Evolutionary conservation across 2,888 invertebrate species (phyloP), one percentile per base, ranked within the genome.

Genomic region (Coleophora flavipennella): DNA sequence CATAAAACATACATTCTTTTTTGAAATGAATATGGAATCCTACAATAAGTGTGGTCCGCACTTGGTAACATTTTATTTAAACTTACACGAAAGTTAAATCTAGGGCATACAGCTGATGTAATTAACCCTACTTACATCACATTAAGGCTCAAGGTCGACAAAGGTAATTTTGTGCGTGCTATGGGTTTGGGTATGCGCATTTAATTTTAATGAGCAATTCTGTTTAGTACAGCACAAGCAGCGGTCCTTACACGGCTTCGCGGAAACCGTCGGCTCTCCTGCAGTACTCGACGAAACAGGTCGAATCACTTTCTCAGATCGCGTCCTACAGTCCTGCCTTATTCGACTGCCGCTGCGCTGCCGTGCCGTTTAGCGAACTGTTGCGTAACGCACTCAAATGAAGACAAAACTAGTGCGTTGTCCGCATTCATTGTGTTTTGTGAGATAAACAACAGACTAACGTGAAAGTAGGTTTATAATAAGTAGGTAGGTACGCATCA

Each of bases 251-350:
- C 12, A 31, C 10, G 11, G 31, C 11, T 31, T 31, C 31, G n/a
- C 11, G 10, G 31, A 20, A 20, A 20, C 20, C 10, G 32, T 32
- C 37, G 45, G 45, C 33, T 55, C 42, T 42, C 61, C 60, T 60
- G 51, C n/a, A 57, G 59, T 59, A 61, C 59, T 49, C 49, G 40
- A 45, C 41, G 44, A 64, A 67, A 70, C 70, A 51, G 66, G 67
- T 67, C 64, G 64, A 61, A 60, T 62, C 41, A 59, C 66, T 67
- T 67, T 68, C 66, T 64, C 66, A 56, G 38, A 44, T 47, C 54
- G 50, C 52, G 56, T 63, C 59, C 58, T 57, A 55, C 59, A 53
- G n/a, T n/a, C 60, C 61, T 60, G 63, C 64, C 52, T 50, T 49
- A 51, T 50, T 53, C 51, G 58, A 47, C 44, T 49, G 20, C 20